Evolutionary conservation across 1,140 invertebrate genomes (phyloP), one percentile per base, ranked within the genome.

Genomic region (Myzus persicae): DNA sequence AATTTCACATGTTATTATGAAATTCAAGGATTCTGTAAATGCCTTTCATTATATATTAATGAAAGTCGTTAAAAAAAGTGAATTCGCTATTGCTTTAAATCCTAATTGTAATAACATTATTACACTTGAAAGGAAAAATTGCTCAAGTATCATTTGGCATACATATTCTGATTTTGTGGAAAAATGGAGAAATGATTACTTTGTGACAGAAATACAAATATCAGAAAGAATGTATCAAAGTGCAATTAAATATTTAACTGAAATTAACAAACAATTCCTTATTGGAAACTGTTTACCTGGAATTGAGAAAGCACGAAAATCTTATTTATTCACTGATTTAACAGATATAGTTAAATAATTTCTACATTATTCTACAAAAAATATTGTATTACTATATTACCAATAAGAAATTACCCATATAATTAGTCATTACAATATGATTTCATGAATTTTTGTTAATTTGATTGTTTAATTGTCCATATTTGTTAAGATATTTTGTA

Each of bases 111-210:
- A 38, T 38, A 48, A 84, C 51, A 3, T 38, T 51, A 26, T 93
- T 22, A 84, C 38, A 7, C 76, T 93, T 82, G 14, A 48, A 40
- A 84, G 81, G 42, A 82, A 84, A 54, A 93, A 84, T 85, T 93
- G 91, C 20, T 93, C 91, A 38, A 84, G 91, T 93, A 85, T 93
- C 51, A 93, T 93, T 93, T 93, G 91, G 91, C 91, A 93, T 84
- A 93, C 91, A 51, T 93, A 81, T 48, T 48, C 67, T 42, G 91
- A 93, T 51, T 93, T 84, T 42, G 46, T 93, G 9, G 67, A 82
- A 11, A 51, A 93, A 54, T 93, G 91, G 91, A 93, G n/a, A 24
- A 93, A 40, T 51, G 42, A 82, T 82, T 93, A 38, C 31, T 84
- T 51, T 48, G 36, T 93, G 3, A 93, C 91, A 38, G 91, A 93